Conservation (phyloP, 2,797 vertebrate species). For the Botia kubotai region DNA sequence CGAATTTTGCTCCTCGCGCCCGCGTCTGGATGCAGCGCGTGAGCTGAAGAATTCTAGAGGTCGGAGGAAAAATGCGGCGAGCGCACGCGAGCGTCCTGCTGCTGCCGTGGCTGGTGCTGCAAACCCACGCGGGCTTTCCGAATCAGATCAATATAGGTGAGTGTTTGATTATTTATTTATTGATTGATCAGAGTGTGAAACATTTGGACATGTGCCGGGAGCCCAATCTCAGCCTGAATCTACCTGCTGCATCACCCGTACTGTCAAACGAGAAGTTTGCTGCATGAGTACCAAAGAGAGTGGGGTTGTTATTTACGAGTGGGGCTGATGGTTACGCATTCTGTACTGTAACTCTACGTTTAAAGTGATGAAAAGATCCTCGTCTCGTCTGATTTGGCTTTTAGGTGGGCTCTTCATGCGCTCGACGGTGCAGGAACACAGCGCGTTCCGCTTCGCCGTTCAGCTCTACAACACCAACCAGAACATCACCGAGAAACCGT, state of each 20-base stretch:
- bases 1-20: conserved; percentile 74
- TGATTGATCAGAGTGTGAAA: conserved; percentile 3
- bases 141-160: conserved; percentile 99
- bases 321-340: background rate
- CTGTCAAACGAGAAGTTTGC: conserved; percentile 14
- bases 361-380: background rate
- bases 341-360: background rate
- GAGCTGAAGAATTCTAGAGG: conserved; percentile 82
- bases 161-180: conserved; percentile 60
- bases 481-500: conserved; percentile 96
- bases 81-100: conserved; percentile 77
- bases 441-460: conserved; percentile 96
- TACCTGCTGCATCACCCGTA: conserved; percentile 39
- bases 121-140: conserved; percentile 89
- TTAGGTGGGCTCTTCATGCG: conserved; percentile 97
- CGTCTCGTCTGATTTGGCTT: conserved; percentile 20
- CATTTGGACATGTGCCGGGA: background rate
- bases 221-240: background rate
- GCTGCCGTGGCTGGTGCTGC: conserved; percentile 80
- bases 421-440: conserved; percentile 98
- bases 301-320: background rate
- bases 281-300: background rate
- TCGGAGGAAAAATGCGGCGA: conserved; percentile 81
- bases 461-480: conserved; percentile 99
- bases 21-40: conserved; percentile 80